A percentile compares a stretch with the other conserved stretches of the same genome.
Evolutionary conservation across 92 coral and sea anemone genomes (phyloP).

Genomic region (Actinernus sp.): DNA sequence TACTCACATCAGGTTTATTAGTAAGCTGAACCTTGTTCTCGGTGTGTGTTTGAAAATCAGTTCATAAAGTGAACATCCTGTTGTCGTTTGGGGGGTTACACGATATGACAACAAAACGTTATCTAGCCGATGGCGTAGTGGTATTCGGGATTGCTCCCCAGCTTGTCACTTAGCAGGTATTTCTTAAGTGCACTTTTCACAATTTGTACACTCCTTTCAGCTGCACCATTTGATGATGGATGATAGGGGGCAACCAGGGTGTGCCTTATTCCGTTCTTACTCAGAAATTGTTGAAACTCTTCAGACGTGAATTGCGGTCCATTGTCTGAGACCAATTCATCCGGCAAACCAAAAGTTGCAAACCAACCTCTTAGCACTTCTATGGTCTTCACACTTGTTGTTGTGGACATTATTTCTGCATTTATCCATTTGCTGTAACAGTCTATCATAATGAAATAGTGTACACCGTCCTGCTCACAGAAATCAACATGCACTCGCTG

Average conservation of each 20-base stretch:
- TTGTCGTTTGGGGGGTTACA: too few species aligned
- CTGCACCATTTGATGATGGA: conserved; percentile 55
- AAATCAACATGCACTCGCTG: conserved; percentile 60
- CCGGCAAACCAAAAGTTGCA: conserved; percentile 45
- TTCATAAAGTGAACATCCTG: too few species aligned
- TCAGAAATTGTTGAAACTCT: conserved; percentile 30
- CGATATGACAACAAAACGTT: too few species aligned
- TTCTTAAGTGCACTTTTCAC: too few species aligned
- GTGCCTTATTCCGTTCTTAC: conserved; percentile 26
- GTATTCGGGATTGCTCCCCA: too few species aligned
- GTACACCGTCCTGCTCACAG: conserved; percentile 49
- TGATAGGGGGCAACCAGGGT: conserved; percentile 41
- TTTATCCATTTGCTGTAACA: conserved; percentile 68
- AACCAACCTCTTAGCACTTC: conserved; percentile 37
- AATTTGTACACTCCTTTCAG: too few species aligned
- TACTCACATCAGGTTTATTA: too few species aligned
- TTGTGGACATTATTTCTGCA: conserved; percentile 28
- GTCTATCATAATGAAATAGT: conserved; percentile 46
- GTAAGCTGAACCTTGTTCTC: too few species aligned
- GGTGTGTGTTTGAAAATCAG: too few species aligned
- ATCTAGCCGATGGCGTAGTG: too few species aligned
- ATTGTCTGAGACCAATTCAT: conserved; percentile 47
- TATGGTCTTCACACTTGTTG: too few species aligned
- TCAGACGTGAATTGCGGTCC: conserved; percentile 50
- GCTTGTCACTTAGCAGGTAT: too few species aligned